phyloP scores from a whole-genome alignment of 2,113 vertebrate species.

The Limnothrissa miodon region DNA sequence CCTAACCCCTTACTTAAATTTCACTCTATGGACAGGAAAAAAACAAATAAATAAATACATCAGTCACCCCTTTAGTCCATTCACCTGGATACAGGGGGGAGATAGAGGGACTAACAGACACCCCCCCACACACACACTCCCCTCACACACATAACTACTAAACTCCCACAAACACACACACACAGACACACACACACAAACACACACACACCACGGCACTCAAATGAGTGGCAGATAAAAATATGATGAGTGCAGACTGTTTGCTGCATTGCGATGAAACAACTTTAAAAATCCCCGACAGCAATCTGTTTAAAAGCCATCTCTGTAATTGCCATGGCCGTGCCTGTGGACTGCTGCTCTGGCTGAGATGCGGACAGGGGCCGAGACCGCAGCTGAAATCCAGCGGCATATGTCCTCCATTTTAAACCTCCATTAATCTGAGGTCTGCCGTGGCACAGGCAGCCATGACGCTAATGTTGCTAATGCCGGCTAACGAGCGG shows the following conservation, averaged over 20 bases:
- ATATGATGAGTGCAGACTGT: slow-evolving; percentile 33
- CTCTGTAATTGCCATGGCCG: slow-evolving; percentile 30
- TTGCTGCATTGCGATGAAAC: slow-evolving; percentile 23
- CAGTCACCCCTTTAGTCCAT: slow-evolving; percentile 23
- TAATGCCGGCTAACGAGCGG: background rate
- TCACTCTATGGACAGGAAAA: slow-evolving; percentile 9
- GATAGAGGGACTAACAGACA: background rate
- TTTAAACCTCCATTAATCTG: slow-evolving; percentile 7
- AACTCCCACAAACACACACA: background rate
- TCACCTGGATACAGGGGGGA: slow-evolving; percentile 34
- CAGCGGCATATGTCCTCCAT: slow-evolving; percentile 7
- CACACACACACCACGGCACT: background rate
- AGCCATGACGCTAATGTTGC: slow-evolving; percentile 1
- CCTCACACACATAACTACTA: background rate
- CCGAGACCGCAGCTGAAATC: background rate
- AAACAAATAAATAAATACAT: slow-evolving; percentile 34
- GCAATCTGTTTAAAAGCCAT: slow-evolving; percentile 38
- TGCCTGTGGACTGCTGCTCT: background rate
- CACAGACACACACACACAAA: background rate
- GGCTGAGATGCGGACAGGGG: background rate
- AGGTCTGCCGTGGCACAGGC: background rate
- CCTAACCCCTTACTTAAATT: slow-evolving; percentile 17
- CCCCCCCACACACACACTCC: slow-evolving; percentile 8
- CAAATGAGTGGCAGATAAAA: slow-evolving; percentile 14
- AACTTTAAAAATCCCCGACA: slow-evolving; percentile 20